Evolutionary conservation across 1,140 invertebrate genomes (phyloP).

Genomic region (Habropoda laboriosa): DNA sequence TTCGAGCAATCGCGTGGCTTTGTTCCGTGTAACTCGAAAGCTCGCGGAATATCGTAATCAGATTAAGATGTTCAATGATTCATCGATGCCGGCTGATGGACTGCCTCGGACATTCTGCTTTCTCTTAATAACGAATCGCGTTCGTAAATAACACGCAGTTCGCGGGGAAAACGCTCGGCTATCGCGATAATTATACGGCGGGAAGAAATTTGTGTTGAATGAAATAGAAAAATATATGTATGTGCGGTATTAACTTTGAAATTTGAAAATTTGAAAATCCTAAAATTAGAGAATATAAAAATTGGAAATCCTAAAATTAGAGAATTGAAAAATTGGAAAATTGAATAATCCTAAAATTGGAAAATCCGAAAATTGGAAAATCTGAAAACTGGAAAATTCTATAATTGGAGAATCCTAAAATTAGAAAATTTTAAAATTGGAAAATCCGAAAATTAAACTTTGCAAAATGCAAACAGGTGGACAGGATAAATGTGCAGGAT

Average conservation of each 20-base stretch:
- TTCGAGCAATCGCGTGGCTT: not conserved
- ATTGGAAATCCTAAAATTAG: not conserved
- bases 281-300: not conserved
- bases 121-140: not conserved
- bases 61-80: conserved; percentile 30
- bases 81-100: conserved; percentile 1
- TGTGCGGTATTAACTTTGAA: not conserved
- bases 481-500: conserved; percentile 61
- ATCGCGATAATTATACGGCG: not conserved
- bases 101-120: not conserved
- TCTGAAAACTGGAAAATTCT: not conserved
- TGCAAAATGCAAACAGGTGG: not conserved
- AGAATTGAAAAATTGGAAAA: not conserved
- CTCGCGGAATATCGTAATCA: not conserved
- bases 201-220: not conserved
- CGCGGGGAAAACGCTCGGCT: not conserved
- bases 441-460: not conserved
- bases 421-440: not conserved
- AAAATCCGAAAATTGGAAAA: not conserved
- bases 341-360: not conserved
- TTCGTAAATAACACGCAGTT: not conserved
- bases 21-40: not conserved
- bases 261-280: not conserved
- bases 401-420: not conserved
- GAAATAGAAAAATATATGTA: not conserved